Base-by-base conservation (phyloP, 2,888 invertebrate species). In the Emmelina monodactyla region DNA sequence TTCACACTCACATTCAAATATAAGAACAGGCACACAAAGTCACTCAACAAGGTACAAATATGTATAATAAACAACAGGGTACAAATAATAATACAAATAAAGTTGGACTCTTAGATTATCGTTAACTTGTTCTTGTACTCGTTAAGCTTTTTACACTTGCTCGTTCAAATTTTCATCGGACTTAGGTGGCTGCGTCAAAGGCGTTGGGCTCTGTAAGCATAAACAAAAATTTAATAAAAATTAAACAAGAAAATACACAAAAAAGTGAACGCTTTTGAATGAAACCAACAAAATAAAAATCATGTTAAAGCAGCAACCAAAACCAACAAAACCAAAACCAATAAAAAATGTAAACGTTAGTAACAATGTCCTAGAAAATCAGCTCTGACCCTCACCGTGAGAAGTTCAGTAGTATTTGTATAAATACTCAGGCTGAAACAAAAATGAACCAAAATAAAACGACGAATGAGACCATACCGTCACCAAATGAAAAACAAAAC, bases 131-230 rank as follows among this genome's bases (percentile, higher is more conserved):
- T 36, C 42, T 45, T 42, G 38, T 34, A 28, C 31, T n/a, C n/a
- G n/a, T n/a, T n/a, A 40, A 44, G 42, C 44, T 51, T 55, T 68
- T 82, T 82, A 73, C 73, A 82, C 61, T 84, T 86, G 84, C 58
- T 87, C 85, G 75, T 88, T 88, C 75, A 88, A 82, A 79, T 88
- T 88, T 66, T 87, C 88, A 63, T 89, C 89, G 51, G 88, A 83
- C 55, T 85, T 85, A 60, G 85, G 85, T 58, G 73, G 75, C 62
- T 78, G 82, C 62, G 68, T 66, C 51, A 80, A 81, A 60, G 87
- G 88, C 62, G 85, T 75, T 56, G 88, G 88, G 78, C 87, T 88
- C 89, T 89, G 82, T 41, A 51, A 48, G 47, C 72, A 68, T n/a
- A n/a, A n/a, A n/a, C n/a, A n/a, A n/a, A n/a, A n/a, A n/a, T n/a